Base-by-base conservation (phyloP, 1,140 invertebrate species). In the Meloidogyne exigua region DNA sequence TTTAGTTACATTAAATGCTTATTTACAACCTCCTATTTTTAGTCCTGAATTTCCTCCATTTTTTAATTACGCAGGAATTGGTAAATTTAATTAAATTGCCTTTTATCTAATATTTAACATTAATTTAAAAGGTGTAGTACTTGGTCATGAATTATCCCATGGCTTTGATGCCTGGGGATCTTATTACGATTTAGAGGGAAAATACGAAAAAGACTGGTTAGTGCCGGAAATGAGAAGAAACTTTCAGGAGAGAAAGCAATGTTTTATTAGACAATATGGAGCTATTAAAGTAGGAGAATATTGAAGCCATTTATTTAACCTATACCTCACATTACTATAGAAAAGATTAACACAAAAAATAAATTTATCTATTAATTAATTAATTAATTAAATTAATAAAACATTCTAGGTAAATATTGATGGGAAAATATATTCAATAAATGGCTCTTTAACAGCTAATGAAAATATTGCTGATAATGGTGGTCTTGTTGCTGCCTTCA, bases 391-490 rank as follows among this genome's bases (percentile, higher is more conserved):
- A 32, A 32, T 32, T 2, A 32, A 32, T 32, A 3, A 32, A 32
- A 32, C 7, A 32, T 3, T 32, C 7, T 32, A 73, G 72, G 65
- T 73, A 65, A 15, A 62, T 13, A 36, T 73, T 64, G 57, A 73
- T 21, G 72, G 72, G 32, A 64, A 9, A 42, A 21, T 62, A 11
- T 26, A 64, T 11, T 26, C 49, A 15, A 65, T 73, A 21, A 73
- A 73, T 32, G 72, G 72, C 23, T 36, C 72, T n/a, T 65, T 28
- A 21, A 73, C 72, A 21, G 23, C 65, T 5, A 64, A 64, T 36
- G 72, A 73, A 32, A 73, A 73, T 32, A 73, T 73, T 28, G 72
- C 72, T 5, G 72, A 73, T 23, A 73, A 73, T 65, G 72, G 39
- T 13, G 72, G 72, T 4, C 25, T 73, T 12, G 12, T 62, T 13